Conservation (phyloP, 2,888 invertebrate genomes). For the Cataglyphis livida region DNA sequence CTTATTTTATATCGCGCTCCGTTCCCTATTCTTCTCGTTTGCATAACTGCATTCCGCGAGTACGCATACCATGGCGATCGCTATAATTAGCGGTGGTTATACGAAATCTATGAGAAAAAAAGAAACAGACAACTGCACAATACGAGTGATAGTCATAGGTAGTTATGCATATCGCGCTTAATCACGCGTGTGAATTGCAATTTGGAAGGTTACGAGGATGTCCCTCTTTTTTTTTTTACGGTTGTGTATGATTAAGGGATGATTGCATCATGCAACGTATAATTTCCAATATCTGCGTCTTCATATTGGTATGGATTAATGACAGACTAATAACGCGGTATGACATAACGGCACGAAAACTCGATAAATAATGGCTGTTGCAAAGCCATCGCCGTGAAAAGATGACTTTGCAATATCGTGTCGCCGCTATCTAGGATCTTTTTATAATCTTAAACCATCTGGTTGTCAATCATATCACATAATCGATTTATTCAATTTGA, state of each 20-base stretch:
- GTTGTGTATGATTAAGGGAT: constrained; percentile 37
- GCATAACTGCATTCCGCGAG: constrained; percentile 43
- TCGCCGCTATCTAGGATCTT: constrained; percentile 1
- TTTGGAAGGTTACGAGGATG: constrained; percentile 40
- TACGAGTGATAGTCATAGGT: constrained; percentile 18
- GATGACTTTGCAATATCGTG: constrained; percentile 31
- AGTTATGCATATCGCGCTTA: constrained; percentile 40
- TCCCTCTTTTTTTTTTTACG: background rate
- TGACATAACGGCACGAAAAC: constrained; percentile 48
- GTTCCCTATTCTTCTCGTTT: constrained; percentile 34
- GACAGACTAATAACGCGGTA: constrained; percentile 41
- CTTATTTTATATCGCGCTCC: no score
- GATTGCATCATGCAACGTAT: constrained; percentile 43
- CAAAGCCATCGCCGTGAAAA: constrained; percentile 16
- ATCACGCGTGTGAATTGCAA: constrained; percentile 44
- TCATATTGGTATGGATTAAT: constrained; percentile 43
- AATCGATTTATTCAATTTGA: constrained; percentile 19
- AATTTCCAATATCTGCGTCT: constrained; percentile 46
- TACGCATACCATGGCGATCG: constrained; percentile 24
- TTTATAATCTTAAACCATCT: constrained; percentile 17
- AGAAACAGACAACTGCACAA: constrained; percentile 25
- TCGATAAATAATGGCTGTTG: constrained; percentile 24
- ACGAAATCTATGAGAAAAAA: constrained; percentile 20
- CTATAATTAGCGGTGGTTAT: constrained; percentile 34
- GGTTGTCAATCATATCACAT: constrained; percentile 35